phyloP scores from a whole-genome alignment of 2,888 invertebrate species.

The Muschampia plurimacula region DNA sequence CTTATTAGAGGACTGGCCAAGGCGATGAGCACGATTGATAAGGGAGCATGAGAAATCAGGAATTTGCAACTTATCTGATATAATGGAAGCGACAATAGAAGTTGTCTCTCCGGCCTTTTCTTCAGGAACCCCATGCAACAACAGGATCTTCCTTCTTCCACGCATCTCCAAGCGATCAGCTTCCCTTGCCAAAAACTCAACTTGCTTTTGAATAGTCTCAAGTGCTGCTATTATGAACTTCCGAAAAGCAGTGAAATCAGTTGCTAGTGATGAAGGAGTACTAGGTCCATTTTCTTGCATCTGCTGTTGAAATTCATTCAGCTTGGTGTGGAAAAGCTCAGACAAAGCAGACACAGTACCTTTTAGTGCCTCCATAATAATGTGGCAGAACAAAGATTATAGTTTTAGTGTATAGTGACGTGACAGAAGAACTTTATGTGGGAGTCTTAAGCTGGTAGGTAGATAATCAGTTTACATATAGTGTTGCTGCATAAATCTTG shows the following conservation, averaged over 20 bases:
- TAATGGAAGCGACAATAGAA: neutral
- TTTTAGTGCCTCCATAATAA: neutral
- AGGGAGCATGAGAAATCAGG: neutral
- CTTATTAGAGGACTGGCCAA: neutral
- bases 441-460: too few species aligned
- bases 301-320: neutral
- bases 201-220: neutral
- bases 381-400: too few species aligned
- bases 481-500: too few species aligned
- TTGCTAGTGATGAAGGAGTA: neutral
- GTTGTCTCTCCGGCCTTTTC: neutral
- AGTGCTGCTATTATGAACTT: neutral
- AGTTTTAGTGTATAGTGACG: too few species aligned
- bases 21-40: neutral
- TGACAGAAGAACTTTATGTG: too few species aligned
- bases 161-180: neutral
- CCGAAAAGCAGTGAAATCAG: neutral
- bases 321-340: neutral
- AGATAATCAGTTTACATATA: too few species aligned
- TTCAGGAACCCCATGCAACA: conserved; percentile 2
- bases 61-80: neutral
- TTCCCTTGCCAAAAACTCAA: neutral
- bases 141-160: neutral
- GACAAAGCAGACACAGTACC: neutral
- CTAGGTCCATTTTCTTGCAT: neutral